phyloP scores from a whole-genome alignment of 2,888 invertebrate genomes.

The Epinotia ramella region DNA sequence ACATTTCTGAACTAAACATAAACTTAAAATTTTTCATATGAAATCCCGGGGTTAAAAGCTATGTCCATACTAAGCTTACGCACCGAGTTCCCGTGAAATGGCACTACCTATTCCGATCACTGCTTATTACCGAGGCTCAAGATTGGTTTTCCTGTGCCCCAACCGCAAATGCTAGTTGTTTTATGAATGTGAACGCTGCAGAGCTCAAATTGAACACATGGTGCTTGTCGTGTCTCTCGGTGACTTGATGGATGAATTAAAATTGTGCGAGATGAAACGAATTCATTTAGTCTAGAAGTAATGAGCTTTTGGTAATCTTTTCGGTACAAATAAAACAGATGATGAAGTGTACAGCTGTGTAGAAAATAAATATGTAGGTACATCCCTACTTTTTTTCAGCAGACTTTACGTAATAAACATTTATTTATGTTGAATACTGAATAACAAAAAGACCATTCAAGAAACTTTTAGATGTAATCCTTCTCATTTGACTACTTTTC shows the following conservation, averaged over 20 bases:
- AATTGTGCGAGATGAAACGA: constrained; percentile 44
- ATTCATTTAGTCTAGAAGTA: constrained; percentile 38
- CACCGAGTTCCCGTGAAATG: no score
- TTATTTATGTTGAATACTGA: no score
- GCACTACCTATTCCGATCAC: no score
- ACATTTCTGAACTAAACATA: no score
- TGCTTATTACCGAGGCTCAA: constrained; percentile 50
- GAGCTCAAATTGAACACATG: constrained; percentile 69
- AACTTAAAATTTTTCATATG: no score
- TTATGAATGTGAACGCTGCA: constrained; percentile 52
- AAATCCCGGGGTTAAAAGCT: no score
- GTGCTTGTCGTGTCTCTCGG: constrained; percentile 55
- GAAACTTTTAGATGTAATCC: no score
- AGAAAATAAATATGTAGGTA: background rate
- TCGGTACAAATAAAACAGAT: constrained; percentile 16
- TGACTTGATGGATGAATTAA: constrained; percentile 63
- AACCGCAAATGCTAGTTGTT: constrained; percentile 29
- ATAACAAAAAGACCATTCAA: no score
- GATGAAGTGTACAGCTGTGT: background rate
- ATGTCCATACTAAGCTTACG: no score
- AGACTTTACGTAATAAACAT: no score
- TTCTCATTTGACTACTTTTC: no score
- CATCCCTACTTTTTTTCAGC: background rate
- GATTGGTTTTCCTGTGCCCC: constrained; percentile 48
- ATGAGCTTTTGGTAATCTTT: constrained; percentile 36